Evolutionary conservation across 2,888 invertebrate species (phyloP).

Genomic region (Drosophila yooni): DNA sequence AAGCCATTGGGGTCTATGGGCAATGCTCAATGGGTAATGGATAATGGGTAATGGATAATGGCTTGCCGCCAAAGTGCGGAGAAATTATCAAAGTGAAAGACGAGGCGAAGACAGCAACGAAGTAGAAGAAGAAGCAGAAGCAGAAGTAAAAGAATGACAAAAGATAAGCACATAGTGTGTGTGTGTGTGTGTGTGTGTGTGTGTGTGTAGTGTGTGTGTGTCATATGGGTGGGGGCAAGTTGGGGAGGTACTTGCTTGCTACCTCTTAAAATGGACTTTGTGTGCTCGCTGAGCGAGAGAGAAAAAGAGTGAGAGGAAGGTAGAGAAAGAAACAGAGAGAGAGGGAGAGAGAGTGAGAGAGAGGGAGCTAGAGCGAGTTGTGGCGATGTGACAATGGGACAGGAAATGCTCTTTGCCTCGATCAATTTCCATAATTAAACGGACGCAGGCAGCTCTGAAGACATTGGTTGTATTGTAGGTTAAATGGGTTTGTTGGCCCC

Average conservation of each 20-base stretch:
- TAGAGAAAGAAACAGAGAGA: background rate
- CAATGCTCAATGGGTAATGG: constrained; percentile 15
- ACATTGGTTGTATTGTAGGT: constrained; percentile 77
- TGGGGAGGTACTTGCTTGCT: constrained; percentile 18
- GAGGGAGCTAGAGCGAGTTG: constrained; percentile 10
- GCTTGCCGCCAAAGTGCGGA: constrained; percentile 73
- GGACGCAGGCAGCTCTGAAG: constrained; percentile 54
- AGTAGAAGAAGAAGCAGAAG: constrained; percentile 8
- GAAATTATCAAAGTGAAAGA: constrained; percentile 80
- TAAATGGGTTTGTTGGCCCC: constrained; percentile 82
- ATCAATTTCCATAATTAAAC: constrained; percentile 83
- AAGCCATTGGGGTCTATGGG: constrained; percentile 11
- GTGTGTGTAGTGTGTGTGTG: constrained; percentile 21
- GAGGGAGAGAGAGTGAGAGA: constrained; percentile 8
- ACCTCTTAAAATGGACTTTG: constrained; percentile 57
- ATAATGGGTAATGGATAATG: constrained; percentile 40
- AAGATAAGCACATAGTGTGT: constrained; percentile 43
- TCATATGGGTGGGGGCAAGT: constrained; percentile 26
- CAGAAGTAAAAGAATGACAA: constrained; percentile 43
- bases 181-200: constrained; percentile 16
- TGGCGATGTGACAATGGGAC: constrained; percentile 54
- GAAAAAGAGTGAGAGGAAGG: constrained; percentile 12
- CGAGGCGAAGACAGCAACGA: constrained; percentile 27
- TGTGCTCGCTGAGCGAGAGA: constrained; percentile 22
- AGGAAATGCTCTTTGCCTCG: constrained; percentile 80